Evolutionary conservation across 2,797 vertebrate genomes (phyloP), one percentile per base, ranked within the genome.

Genomic region (Parambassis ranga): DNA sequence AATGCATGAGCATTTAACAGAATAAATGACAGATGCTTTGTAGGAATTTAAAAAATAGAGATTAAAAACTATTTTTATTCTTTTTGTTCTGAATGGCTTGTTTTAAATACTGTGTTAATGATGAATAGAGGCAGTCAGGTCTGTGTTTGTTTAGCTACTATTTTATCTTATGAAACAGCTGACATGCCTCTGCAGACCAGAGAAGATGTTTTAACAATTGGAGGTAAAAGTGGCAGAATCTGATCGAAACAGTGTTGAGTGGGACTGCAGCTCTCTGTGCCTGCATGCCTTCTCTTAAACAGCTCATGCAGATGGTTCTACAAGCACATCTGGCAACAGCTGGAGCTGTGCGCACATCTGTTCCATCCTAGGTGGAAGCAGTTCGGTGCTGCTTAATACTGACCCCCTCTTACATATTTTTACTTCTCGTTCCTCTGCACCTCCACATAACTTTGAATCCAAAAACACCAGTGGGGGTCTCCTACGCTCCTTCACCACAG

Each of bases 251-350:
- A 26, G 27, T 23, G 19, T 72, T 75, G 61, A 79, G 58, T 74
- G 55, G 42, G 65, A 42, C 48, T 31, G 27, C 28, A 51, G 58
- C 27, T 60, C 27, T 57, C 13, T 48, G 24, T 52, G 19, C 2
- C 14, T 57, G 19, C 5, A 6, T 47, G 6, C 27, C 31, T 8
- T 16, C 37, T 14, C 7, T 23, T 8, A 32, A 73, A 79, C 63
- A 64, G 65, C 77, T 74, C 51, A 71, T 63, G 65, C 89, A 91
- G 90, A 89, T 91, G 89, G 83, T 74, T 61, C 60, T 39, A 57
- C 41, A 76, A 71, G 66, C 81, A 84, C 86, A 91, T 88, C 82
- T 90, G 90, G 88, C 80, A 79, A 70, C 89, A 92, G 88, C 88
- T 91, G 89, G 86, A 82, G 73, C 52, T 30, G 68, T 64, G 60